Percentiles rank a stretch among this genome's conserved stretches.
These are phyloP conservation scores for Percopsis transmontana DNA, from an alignment of 2,113 vertebrate species.

Conservation along the genomic window DNA sequence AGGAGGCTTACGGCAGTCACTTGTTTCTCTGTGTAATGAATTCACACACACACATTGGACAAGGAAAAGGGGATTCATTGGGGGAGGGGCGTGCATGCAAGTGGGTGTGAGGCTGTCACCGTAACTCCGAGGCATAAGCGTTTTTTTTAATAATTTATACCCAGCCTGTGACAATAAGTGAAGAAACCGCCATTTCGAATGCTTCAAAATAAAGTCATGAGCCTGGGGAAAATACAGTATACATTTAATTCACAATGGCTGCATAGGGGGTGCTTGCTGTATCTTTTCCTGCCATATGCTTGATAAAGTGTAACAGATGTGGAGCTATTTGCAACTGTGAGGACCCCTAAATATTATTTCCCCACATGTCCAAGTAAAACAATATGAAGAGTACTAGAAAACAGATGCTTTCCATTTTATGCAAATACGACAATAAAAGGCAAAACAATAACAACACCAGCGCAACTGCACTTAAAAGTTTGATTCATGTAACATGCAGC, in stretches of 20 bases:
- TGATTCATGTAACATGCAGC: not conserved
- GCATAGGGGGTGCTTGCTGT: not conserved
- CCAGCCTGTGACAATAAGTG: not conserved
- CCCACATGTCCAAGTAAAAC: slow-evolving; percentile 21
- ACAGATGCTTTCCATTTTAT: not conserved
- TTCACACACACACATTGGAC: slow-evolving; percentile 37
- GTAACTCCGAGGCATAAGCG: not conserved
- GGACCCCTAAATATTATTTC: slow-evolving; percentile 23
- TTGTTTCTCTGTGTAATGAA: slow-evolving; percentile 33
- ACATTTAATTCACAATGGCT: slow-evolving; percentile 15
- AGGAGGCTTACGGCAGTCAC: slow-evolving; percentile 12
- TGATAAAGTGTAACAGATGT: slow-evolving; percentile 33
- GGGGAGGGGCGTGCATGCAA: not conserved
- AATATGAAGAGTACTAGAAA: not conserved
- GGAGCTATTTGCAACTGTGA: slow-evolving; percentile 31
- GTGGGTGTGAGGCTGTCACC: not conserved
- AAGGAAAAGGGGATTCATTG: slow-evolving; percentile 11
- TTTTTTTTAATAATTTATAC: slow-evolving; percentile 7
- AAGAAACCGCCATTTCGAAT: not conserved
- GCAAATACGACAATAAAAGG: slow-evolving; percentile 2
- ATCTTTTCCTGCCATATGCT: slow-evolving; percentile 15
- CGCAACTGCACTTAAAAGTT: not conserved
- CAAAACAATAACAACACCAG: not conserved
- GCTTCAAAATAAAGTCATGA: not conserved
- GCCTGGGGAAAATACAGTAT: not conserved